A percentile compares a stretch with the other conserved stretches of the same genome.
These are phyloP conservation scores for Drosophila pandora DNA, from an alignment of 1,140 invertebrate genomes.

Conservation along the genomic window DNA sequence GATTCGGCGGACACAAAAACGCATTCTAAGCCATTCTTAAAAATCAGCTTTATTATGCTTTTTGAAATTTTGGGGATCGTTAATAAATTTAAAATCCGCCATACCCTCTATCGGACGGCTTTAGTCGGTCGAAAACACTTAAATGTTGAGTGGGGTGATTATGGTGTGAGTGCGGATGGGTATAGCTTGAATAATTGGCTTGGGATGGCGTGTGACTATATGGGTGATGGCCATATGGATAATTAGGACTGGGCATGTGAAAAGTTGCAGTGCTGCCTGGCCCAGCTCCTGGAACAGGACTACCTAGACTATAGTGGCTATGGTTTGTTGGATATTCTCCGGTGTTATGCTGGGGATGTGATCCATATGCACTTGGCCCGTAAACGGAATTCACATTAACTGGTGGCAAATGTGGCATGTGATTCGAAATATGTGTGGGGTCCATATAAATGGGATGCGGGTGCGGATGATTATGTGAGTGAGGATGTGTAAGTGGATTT, in stretches of 20 bases:
- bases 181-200: constrained; percentile 54
- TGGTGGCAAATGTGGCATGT: constrained; percentile 57
- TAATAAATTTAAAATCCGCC: constrained; percentile 66
- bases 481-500: constrained; percentile 40
- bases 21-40: constrained; percentile 4
- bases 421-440: constrained; percentile 54
- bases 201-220: constrained; percentile 55
- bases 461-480: constrained; percentile 52
- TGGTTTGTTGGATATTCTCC: constrained; percentile 26
- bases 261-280: constrained; percentile 62
- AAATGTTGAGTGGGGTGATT: constrained; percentile 68
- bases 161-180: constrained; percentile 47
- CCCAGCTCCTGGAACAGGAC: constrained; percentile 34
- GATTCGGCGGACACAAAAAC: constrained; percentile 18
- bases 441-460: constrained; percentile 75
- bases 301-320: constrained; percentile 23
- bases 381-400: constrained; percentile 68
- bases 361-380: constrained; percentile 41
- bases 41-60: constrained; percentile 18
- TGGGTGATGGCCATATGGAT: constrained; percentile 61
- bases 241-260: constrained; percentile 80
- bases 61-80: constrained; percentile 10
- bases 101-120: constrained; percentile 78
- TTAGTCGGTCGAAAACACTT: constrained; percentile 78
- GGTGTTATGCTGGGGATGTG: constrained; percentile 49